A percentile compares a stretch with the other conserved stretches of the same genome.
Evolutionary conservation across 2,113 vertebrate species (phyloP).

Genomic region (Thamnophis sirtalis): DNA sequence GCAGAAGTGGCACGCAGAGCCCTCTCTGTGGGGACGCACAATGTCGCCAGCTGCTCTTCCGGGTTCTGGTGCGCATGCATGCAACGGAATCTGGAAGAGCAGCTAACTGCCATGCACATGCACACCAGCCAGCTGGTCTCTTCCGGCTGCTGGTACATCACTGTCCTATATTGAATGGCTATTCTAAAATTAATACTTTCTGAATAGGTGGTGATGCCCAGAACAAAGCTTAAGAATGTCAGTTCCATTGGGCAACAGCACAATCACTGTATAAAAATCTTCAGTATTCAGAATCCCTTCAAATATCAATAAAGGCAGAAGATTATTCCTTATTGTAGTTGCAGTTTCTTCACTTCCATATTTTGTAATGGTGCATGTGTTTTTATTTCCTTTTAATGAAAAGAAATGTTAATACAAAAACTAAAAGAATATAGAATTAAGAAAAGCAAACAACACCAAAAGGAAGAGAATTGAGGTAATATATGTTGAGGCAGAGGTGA

Average conservation of each 20-base stretch:
- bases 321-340: background rate
- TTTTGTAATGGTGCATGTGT: background rate
- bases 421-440: background rate
- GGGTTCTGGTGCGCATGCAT: too few relatives aligned
- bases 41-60: too few relatives aligned
- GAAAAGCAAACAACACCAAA: background rate
- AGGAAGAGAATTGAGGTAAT: background rate
- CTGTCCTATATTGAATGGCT: background rate
- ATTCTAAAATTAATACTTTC: background rate
- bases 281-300: background rate
- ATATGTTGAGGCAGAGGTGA: background rate
- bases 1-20: too few relatives aligned
- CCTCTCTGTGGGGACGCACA: too few relatives aligned
- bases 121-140: too few relatives aligned
- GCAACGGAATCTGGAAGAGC: too few relatives aligned
- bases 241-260: background rate
- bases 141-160: too few relatives aligned
- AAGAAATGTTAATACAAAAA: background rate
- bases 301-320: background rate
- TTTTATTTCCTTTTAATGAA: background rate
- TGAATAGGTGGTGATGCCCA: background rate
- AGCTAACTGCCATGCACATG: too few relatives aligned
- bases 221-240: background rate
- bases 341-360: background rate
- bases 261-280: background rate